Evolutionary conservation across 2,888 invertebrate genomes (phyloP), one percentile per base, ranked within the genome.

Genomic region (Tachystola acroxantha): DNA sequence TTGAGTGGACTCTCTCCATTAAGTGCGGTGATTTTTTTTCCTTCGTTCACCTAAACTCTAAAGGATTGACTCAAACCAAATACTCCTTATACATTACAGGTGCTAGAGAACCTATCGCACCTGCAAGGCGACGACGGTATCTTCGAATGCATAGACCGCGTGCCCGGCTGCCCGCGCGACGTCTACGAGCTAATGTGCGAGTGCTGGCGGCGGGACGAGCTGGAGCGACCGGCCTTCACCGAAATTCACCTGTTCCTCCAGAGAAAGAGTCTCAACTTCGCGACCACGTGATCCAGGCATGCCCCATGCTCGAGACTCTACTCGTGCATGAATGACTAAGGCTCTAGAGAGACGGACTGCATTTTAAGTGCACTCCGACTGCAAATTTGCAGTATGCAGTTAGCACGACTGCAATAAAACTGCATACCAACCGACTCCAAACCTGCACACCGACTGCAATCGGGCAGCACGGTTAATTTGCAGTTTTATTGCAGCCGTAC

Each of bases 221-320:
- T 81, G 33, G 91, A 92, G 47, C 84, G 96, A 22, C 96, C 96
- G 3, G 88, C 91, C 45, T 96, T 96, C 88, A 88, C 91, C 19
- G 95, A 96, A 62, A 92, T 95, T 48, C 94, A 94, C 71, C 88
- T 93, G 61, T 94, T 96, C 81, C 88, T 96, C 44, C 94, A 93
- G 67, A 78, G 93, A 10, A 67, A 65, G 43, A 49, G 59, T 33
- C 53, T 73, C 32, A 53, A 44, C 33, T 66, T 64, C 43, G 51
- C 57, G 30, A 50, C 60, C 57, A 68, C 78, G 77, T 78, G 78
- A 78, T 73, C 49, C 49, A 40, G 57, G 66, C 54, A 41, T 12
- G 27, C 10, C 12, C 45, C 61, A 41, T 54, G 55, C 57, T 47
- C 53, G 35, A 26, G 26, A 7, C 6, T 24, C 40, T 5, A 41